Evolutionary conservation across 2,113 vertebrate species (phyloP).

Genomic region (Actenoides lindsayi): DNA sequence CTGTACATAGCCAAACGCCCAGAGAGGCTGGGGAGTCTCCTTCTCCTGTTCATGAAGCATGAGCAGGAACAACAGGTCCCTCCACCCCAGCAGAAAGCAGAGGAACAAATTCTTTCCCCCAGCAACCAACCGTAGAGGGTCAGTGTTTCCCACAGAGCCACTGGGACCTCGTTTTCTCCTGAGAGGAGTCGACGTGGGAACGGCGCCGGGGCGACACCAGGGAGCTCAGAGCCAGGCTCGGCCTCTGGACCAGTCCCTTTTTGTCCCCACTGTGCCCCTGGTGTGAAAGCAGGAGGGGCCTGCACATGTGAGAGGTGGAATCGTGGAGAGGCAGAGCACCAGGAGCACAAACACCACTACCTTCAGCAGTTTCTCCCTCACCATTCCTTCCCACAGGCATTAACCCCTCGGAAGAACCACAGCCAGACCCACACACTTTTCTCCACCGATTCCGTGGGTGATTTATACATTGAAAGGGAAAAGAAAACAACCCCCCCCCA

Average conservation of each 20-base stretch:
- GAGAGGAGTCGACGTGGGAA: background rate
- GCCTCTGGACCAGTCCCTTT: accelerated
- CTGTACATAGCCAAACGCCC: too few species aligned
- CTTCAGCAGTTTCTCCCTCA: background rate
- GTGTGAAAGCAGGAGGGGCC: background rate
- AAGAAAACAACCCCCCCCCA: background rate
- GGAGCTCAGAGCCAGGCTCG: background rate
- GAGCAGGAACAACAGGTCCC: background rate
- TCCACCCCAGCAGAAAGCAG: background rate
- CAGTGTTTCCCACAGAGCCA: background rate
- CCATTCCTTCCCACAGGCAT: accelerated
- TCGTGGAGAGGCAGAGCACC: background rate
- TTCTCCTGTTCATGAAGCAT: too few species aligned
- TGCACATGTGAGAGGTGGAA: background rate
- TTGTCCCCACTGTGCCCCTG: accelerated
- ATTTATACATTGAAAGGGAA: background rate
- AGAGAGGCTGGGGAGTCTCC: too few species aligned
- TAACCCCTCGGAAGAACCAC: background rate
- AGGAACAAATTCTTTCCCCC: background rate
- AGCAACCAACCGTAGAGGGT: background rate
- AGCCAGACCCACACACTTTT: background rate
- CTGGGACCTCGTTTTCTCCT: accelerated
- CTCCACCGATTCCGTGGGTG: accelerated
- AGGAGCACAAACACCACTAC: background rate
- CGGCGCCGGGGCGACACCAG: accelerated